These are phyloP conservation scores for Aldabrachelys gigantea DNA, from an alignment of 2,113 vertebrate genomes.

Conservation along the genomic window DNA sequence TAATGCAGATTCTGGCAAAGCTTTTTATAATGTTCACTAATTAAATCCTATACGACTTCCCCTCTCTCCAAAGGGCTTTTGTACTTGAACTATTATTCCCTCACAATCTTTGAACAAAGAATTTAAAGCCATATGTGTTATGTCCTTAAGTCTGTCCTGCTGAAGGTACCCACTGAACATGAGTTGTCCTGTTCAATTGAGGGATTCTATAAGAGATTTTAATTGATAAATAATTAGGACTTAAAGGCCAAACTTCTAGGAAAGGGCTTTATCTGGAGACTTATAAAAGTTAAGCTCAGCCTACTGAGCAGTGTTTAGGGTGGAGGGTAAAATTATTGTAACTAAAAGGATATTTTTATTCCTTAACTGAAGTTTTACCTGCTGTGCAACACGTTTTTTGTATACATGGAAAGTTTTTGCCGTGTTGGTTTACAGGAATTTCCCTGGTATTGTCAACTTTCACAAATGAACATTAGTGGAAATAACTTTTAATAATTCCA, in stretches of 20 bases:
- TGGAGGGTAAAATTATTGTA: background rate
- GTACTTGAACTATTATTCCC: conserved; percentile 57
- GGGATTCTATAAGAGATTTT: background rate
- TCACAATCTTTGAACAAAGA: conserved; percentile 8
- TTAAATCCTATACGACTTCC: conserved; percentile 53
- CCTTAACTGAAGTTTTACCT: background rate
- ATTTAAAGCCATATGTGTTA: conserved; percentile 58
- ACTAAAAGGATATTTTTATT: background rate
- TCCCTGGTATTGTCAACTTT: background rate
- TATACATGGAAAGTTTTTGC: background rate
- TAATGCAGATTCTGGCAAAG: conserved; percentile 52
- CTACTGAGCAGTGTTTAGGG: background rate
- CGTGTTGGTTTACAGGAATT: background rate
- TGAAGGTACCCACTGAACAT: conserved; percentile 22
- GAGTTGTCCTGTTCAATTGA: background rate
- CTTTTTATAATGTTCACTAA: conserved; percentile 35
- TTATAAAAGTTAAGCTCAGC: conserved; percentile 11
- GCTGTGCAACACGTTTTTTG: background rate
- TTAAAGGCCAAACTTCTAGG: conserved; percentile 8
- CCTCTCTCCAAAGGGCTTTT: conserved; percentile 49
- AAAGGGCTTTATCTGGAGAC: background rate
- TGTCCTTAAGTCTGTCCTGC: conserved; percentile 21
- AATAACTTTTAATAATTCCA: background rate
- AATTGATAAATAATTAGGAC: conserved; percentile 39
- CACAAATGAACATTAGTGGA: background rate